These are phyloP conservation scores for Tetragonisca angustula DNA, from an alignment of 2,888 invertebrate genomes.

Conservation along the genomic window DNA sequence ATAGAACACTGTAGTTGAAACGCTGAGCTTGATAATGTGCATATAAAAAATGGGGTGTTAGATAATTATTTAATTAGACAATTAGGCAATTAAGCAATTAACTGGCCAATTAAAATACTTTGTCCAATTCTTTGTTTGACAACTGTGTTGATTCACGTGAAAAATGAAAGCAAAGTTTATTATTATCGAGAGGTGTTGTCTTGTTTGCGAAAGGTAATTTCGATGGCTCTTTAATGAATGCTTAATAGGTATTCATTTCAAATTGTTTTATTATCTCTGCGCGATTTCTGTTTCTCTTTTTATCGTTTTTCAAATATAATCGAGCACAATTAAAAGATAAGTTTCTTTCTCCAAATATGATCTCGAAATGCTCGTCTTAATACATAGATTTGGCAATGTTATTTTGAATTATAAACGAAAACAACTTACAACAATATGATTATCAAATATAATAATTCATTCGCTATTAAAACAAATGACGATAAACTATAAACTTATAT, in stretches of 20 bases:
- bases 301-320: background rate
- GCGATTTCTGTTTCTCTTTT: background rate
- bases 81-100: background rate
- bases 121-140: background rate
- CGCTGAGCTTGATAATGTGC: too few relatives aligned
- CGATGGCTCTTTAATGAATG: too few relatives aligned
- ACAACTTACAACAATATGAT: background rate
- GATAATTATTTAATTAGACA: too few relatives aligned
- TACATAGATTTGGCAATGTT: background rate
- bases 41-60: too few relatives aligned
- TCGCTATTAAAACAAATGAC: background rate
- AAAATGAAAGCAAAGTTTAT: background rate
- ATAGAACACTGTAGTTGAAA: too few relatives aligned
- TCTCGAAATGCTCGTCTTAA: too few relatives aligned
- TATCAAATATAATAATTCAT: background rate
- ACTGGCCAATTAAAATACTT: background rate
- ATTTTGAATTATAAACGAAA: background rate
- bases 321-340: background rate
- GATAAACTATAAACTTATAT: too few relatives aligned
- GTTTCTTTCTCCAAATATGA: too few relatives aligned
- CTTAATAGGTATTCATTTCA: background rate
- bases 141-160: accelerated
- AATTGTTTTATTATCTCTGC: too few relatives aligned
- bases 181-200: background rate
- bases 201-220: too few relatives aligned